Base-by-base conservation (phyloP, 2,113 vertebrate species). In the Charina bottae region DNA sequence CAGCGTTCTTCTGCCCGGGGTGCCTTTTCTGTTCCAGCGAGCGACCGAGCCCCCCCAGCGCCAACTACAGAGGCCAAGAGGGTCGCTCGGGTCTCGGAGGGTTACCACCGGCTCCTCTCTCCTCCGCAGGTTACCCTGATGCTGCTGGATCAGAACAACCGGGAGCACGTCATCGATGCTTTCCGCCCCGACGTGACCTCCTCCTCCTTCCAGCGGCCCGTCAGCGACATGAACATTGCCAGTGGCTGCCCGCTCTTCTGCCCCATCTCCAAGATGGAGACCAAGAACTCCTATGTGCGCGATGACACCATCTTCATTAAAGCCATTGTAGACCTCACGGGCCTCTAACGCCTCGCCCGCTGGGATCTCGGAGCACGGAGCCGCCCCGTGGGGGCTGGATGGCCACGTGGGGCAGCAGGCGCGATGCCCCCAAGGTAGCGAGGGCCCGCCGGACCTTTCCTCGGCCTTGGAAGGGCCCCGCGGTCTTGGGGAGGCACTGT, bases 241-340 rank as follows among this genome's bases (percentile, higher is more conserved):
- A 99, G 99, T 0, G 99, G 99, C 93, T 99, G 99, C 95, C 99
- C 99, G 0, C 98, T 99, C 49, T 99, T 99, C 97, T 99, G 98
- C 92, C 99, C 99, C 0, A 97, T 99, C 90, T 97, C 98, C 0
- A 98, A 98, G 93, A 98, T 99, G 97, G 98, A 99, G 1, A 96
- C 97, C 85, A 99, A 99, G 96, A 98, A 98, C 60, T 98, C 98
- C 1, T 99, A 99, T 46, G 97, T 99, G 89, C 98, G 98, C 0
- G 99, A 99, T 1, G 99, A 99, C 2, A 98, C 98, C 37, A 98
- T 99, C 93, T 99, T 99, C 96, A 98, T 99, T 96, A 99, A 99
- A 97, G 99, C 98, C 94, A 99, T 99, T 5, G 99, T 99, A 86
- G 99, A 99, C 94, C 98, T 98, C 89, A 98, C 99, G 0, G 98